Evolutionary conservation across 2,113 vertebrate genomes (phyloP).

Genomic region (Sphaerodactylus townsendi): DNA sequence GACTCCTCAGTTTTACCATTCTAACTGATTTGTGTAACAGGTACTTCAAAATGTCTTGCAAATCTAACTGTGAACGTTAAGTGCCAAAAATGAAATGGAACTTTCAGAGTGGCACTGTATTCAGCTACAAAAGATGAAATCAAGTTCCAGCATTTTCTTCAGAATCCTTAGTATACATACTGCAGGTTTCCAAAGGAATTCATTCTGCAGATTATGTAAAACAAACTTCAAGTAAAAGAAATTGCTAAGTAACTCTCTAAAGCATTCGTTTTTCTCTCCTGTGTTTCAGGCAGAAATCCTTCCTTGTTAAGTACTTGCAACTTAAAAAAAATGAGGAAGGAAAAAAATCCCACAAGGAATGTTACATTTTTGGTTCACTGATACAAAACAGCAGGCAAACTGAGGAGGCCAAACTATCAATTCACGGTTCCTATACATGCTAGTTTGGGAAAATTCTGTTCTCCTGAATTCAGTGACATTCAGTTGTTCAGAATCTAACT

Average conservation of each 20-base stretch:
- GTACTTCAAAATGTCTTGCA: not conserved
- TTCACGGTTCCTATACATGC: not conserved
- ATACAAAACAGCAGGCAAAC: not conserved
- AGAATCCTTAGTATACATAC: conserved; percentile 3
- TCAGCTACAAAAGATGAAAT: not conserved
- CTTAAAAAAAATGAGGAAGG: not conserved
- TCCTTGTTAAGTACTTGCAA: not conserved
- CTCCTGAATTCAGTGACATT: not conserved
- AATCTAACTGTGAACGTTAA: not conserved
- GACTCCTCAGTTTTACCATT: not conserved
- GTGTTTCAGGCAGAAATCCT: conserved; percentile 2
- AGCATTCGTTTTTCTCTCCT: not conserved
- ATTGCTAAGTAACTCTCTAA: not conserved
- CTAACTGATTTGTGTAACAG: not conserved
- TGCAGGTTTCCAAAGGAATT: not conserved
- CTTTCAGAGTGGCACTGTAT: not conserved
- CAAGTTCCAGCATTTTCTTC: conserved; percentile 2
- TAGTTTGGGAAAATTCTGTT: not conserved
- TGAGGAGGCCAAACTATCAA: not conserved
- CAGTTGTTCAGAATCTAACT: not conserved
- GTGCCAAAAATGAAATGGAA: not conserved
- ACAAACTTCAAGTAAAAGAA: conserved; percentile 6
- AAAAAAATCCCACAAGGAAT: not conserved
- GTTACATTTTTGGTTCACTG: not conserved
- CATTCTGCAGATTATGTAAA: not conserved